A percentile compares a stretch with the other conserved stretches of the same genome.
phyloP scores from a whole-genome alignment of 2,113 vertebrate species.

The Dermatemys mawii region DNA sequence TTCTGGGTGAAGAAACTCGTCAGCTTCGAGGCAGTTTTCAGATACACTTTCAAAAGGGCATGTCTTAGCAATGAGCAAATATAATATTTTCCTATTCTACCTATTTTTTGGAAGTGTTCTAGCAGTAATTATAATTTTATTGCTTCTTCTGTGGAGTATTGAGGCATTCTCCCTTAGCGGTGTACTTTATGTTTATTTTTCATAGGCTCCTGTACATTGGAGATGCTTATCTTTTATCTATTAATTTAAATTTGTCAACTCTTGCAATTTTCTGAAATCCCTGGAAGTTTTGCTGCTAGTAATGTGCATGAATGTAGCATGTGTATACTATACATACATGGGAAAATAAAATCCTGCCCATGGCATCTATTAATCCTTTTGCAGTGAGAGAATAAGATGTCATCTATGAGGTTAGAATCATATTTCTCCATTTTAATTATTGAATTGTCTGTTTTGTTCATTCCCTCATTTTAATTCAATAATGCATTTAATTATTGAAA shows the following conservation, averaged over 20 bases:
- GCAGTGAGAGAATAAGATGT: neutral
- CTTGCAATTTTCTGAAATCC: neutral
- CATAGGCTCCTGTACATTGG: neutral
- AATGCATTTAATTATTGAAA: constrained; percentile 4
- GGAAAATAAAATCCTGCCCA: neutral
- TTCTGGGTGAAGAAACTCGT: neutral
- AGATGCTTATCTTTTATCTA: neutral
- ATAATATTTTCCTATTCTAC: neutral
- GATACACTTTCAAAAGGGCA: neutral
- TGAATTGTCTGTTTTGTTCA: too few relatives aligned
- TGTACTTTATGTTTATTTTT: neutral
- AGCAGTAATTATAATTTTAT: neutral
- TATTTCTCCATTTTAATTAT: constrained; percentile 10
- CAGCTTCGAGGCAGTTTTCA: neutral
- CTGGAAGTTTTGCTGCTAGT: neutral
- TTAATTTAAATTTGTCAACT: neutral
- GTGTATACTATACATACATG: too few relatives aligned
- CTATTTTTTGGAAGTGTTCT: neutral
- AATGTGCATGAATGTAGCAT: fast-evolving
- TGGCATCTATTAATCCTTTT: constrained; percentile 1
- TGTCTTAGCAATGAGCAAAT: neutral
- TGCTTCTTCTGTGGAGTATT: neutral
- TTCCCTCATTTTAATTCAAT: too few relatives aligned
- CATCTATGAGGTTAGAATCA: neutral
- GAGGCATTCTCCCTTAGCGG: neutral